Evolutionary conservation across 2,888 invertebrate species (phyloP), one percentile per base, ranked within the genome.

Genomic region (Diploptera punctata): DNA sequence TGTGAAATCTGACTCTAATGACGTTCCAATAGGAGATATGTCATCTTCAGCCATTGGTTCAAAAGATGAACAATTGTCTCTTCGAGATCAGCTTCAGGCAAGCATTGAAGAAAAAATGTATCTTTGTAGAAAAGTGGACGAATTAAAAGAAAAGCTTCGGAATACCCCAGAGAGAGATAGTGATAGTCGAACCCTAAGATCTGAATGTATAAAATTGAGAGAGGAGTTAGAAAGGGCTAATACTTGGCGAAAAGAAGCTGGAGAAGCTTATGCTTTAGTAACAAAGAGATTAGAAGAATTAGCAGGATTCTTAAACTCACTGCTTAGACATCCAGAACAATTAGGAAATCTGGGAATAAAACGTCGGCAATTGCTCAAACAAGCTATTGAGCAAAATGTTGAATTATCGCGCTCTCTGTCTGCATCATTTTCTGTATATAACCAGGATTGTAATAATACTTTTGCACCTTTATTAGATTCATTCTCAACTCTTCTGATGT

Each of bases 201-300:
- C 73, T 49, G 79, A 80, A 70, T 77, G 80, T 26, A 76, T 78
- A 16, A 74, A 76, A 43, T 73, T 82, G 2, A 78, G 79, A 74
- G 77, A 78, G 43, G 82, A 85, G 69, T 76, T 81, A 1, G 81
- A 81, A 49, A 79, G 78, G 43, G 82, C 81, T 18, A 84, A 85
- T 75, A 80, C 78, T 61, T 76, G 82, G 29, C 78, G 83, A n/a
- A 75, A 77, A 13, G 84, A 85, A 76, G 80, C 83, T 1, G 80
- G 81, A 65, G 82, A 85, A 73, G 82, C 85, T 13, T 86, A 86
- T 75, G 77, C 81, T 31, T 78, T 89, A 71, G 80, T 91, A 54
- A 87, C 88, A 26, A 84, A 83, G 3, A 85, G 90, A 43, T 82
- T 91, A 67, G 89, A 90, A 81, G 91, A 91, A 77, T 81, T 91